phyloP scores from a whole-genome alignment of 2,113 vertebrate genomes.

The Aspiorhynchus laticeps region DNA sequence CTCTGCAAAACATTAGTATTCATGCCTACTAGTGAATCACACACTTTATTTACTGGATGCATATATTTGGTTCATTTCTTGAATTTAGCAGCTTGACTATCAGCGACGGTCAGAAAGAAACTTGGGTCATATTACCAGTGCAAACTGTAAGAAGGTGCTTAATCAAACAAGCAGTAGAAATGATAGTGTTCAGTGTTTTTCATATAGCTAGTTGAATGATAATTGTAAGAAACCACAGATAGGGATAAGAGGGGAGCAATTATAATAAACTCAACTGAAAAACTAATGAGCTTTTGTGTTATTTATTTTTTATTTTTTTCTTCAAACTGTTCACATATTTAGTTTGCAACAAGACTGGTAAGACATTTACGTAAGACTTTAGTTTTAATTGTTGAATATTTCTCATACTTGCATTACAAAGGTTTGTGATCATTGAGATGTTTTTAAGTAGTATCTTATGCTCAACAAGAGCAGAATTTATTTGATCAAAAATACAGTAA shows the following conservation, averaged over 20 bases:
- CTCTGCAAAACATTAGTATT: conserved; percentile 20
- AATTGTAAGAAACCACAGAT: conserved; percentile 14
- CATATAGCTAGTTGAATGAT: conserved; percentile 10
- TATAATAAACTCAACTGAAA: conserved; percentile 38
- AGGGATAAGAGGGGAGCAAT: conserved; percentile 28
- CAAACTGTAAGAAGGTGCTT: conserved; percentile 28
- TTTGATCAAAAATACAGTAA: not conserved
- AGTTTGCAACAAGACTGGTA: not conserved
- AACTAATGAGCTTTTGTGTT: not conserved
- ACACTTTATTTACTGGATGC: not conserved
- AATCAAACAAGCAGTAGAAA: not conserved
- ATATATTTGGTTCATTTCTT: not conserved
- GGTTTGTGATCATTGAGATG: not conserved
- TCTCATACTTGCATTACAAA: not conserved
- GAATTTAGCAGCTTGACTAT: conserved; percentile 17
- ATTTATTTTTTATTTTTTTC: no score
- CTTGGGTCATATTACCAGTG: not conserved
- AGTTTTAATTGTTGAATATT: not conserved
- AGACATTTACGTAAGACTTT: not conserved
- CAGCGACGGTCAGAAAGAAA: not conserved
- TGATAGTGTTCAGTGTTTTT: conserved; percentile 17
- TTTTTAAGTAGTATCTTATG: not conserved
- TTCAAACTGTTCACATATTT: not conserved
- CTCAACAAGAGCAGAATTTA: not conserved
- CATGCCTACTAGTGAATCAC: not conserved